phyloP scores from a whole-genome alignment of 2,797 vertebrate species.

The Microhierax caerulescens region DNA sequence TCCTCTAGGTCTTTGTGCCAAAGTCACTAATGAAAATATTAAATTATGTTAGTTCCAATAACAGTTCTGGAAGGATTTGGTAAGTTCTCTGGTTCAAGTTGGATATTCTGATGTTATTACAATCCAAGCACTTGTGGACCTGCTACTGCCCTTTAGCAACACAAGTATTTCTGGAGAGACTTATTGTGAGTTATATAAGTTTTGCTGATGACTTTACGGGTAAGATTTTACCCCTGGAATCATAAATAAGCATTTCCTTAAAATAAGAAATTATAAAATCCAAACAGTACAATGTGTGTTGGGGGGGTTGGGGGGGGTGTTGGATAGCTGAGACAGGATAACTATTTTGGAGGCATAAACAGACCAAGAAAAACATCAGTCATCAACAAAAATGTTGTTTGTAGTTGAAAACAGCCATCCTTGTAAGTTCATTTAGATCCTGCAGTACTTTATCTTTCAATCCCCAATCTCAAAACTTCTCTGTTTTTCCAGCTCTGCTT shows the following conservation, averaged over 20 bases:
- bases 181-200: background rate
- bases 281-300: background rate
- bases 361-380: background rate
- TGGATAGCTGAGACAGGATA: background rate
- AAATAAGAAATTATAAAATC: background rate
- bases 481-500: background rate
- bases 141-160: background rate
- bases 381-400: background rate
- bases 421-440: background rate
- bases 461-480: background rate
- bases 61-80: background rate
- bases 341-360: background rate
- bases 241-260: background rate
- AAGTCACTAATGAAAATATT: background rate
- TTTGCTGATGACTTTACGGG: background rate
- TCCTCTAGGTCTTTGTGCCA: background rate
- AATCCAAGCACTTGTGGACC: background rate
- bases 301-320: fast-evolving
- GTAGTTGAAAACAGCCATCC: background rate
- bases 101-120: background rate
- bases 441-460: background rate
- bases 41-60: background rate
- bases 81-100: background rate
- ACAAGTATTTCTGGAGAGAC: background rate
- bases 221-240: background rate